Percentiles rank a stretch among this genome's conserved stretches.
Evolutionary conservation across 2,888 invertebrate species (phyloP).

Genomic region (Heteromyza rotundicornis): DNA sequence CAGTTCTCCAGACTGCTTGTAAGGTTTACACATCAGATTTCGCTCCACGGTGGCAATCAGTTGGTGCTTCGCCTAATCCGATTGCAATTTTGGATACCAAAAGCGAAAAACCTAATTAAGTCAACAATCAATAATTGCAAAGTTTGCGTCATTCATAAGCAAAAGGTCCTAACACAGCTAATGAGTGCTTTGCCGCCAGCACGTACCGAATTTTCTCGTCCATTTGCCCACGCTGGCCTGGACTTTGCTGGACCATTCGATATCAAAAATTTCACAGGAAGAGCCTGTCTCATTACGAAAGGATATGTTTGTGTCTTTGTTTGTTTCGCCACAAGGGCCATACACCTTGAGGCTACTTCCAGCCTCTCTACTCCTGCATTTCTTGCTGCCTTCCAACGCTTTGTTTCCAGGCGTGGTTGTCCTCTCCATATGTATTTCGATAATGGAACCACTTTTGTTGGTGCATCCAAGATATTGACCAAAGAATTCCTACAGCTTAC

Average conservation of each 20-base stretch:
- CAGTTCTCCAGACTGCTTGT: constrained; percentile 5
- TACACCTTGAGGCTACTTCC: constrained; percentile 23
- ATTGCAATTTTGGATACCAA: constrained; percentile 6
- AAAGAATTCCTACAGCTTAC: constrained; percentile 11
- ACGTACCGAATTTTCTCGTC: constrained; percentile 5
- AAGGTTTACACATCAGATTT: background rate
- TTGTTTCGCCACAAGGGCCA: constrained; percentile 27
- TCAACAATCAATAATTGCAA: constrained; percentile 10
- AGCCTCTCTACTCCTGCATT: constrained; percentile 25
- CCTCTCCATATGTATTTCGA: constrained; percentile 22
- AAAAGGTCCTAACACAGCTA: no score
- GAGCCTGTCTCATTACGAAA: no score
- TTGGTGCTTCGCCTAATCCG: constrained; percentile 4
- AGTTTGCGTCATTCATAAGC: background rate
- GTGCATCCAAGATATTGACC: background rate
- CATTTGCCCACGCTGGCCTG: constrained; percentile 24
- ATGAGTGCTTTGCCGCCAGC: no score
- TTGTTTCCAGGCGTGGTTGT: constrained; percentile 26
- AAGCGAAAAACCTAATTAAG: constrained; percentile 12
- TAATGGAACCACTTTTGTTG: constrained; percentile 23
- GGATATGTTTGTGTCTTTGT: constrained; percentile 29
- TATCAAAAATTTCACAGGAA: constrained; percentile 22
- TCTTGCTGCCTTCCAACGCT: constrained; percentile 28
- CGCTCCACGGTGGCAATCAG: constrained; percentile 13
- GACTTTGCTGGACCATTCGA: constrained; percentile 31